phyloP scores from a whole-genome alignment of 2,888 invertebrate genomes.

The Criorhina ranunculi region DNA sequence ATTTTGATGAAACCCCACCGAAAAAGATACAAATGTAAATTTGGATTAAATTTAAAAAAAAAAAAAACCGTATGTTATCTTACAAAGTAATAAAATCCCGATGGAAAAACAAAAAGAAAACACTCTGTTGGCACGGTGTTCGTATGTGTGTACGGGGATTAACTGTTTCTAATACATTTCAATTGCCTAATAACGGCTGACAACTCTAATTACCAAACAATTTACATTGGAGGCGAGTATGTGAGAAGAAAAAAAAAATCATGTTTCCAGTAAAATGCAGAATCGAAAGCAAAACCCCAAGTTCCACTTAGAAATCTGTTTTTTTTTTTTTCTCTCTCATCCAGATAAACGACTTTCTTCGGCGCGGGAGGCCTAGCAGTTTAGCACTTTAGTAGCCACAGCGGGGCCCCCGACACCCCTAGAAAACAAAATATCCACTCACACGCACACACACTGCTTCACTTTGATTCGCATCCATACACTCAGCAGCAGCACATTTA shows the following conservation, averaged over 20 bases:
- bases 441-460: conserved; percentile 9
- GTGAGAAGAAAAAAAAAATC: conserved; percentile 26
- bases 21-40: background rate
- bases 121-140: background rate
- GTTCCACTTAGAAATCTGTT: conserved; percentile 67
- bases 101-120: background rate
- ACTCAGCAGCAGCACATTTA: conserved; percentile 29
- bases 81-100: background rate
- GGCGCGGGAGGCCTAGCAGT: conserved; percentile 67
- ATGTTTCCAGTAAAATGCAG: conserved; percentile 52
- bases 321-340: conserved; percentile 48
- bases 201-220: conserved; percentile 26
- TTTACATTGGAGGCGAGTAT: background rate
- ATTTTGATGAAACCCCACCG: too few species aligned
- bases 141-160: conserved; percentile 6
- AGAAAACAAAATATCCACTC: conserved; percentile 23
- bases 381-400: conserved; percentile 47
- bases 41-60: background rate
- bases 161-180: conserved; percentile 28
- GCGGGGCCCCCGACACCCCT: conserved; percentile 59
- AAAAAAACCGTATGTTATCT: background rate
- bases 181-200: conserved; percentile 33
- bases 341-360: conserved; percentile 76
- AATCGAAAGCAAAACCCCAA: conserved; percentile 72
- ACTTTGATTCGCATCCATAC: background rate